These are phyloP conservation scores for Coregonus clupeaformis DNA, from an alignment of 2,113 vertebrate species.

Conservation along the genomic window DNA sequence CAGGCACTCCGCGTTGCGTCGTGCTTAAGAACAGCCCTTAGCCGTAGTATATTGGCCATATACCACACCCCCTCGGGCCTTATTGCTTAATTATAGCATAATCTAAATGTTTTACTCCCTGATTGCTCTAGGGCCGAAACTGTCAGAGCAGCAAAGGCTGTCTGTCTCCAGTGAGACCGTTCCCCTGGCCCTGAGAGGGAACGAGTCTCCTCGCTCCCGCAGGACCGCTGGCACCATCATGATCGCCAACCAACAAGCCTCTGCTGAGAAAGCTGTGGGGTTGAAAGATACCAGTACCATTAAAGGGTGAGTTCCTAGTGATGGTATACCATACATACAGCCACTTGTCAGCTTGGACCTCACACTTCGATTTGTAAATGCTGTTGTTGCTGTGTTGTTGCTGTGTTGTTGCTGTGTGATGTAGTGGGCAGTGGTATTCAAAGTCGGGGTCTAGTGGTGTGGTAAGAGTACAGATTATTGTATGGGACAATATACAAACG, in stretches of 20 bases:
- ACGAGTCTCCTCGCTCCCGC: conserved; percentile 20
- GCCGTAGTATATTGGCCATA: too few relatives aligned
- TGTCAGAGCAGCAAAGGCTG: not conserved
- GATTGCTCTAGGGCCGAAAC: conserved; percentile 17
- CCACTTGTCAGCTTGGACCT: too few relatives aligned
- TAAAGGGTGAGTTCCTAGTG: conserved; percentile 52
- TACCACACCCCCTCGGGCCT: too few relatives aligned
- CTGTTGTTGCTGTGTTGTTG: not conserved
- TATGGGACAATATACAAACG: too few relatives aligned
- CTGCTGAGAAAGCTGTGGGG: not conserved
- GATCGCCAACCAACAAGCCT: conserved; percentile 31
- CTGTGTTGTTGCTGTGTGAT: not conserved
- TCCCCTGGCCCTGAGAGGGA: conserved; percentile 12
- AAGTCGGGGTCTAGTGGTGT: too few relatives aligned
- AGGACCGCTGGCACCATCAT: conserved; percentile 35
- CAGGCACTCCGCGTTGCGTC: too few relatives aligned
- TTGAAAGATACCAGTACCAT: not conserved
- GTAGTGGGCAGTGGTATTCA: too few relatives aligned
- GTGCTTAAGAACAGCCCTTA: too few relatives aligned
- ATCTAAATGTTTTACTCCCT: not conserved
- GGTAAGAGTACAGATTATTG: too few relatives aligned
- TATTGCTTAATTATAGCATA: too few relatives aligned
- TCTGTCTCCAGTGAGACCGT: conserved; percentile 17
- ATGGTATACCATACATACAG: not conserved
- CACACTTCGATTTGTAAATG: not conserved